phyloP scores from a whole-genome alignment of 2,797 vertebrate genomes.

The Mus caroli region DNA sequence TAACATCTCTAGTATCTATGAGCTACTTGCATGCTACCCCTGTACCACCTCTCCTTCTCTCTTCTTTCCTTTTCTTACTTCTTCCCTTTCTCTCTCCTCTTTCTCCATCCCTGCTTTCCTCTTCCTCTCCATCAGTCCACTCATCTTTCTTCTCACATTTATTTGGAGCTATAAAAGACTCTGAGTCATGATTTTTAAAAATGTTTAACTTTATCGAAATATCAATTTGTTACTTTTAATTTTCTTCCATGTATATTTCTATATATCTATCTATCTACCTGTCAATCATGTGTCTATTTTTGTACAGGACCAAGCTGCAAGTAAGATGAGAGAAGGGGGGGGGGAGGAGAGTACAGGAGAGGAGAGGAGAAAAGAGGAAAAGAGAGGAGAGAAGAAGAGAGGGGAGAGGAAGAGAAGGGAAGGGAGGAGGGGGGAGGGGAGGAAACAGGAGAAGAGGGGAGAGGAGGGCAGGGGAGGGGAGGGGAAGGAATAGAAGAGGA shows the following conservation, averaged over 20 bases:
- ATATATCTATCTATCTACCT: neutral
- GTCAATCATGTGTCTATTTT: neutral
- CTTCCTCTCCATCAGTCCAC: neutral
- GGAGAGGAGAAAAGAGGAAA: neutral
- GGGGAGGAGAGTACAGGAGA: neutral
- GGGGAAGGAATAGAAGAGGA: too few relatives aligned
- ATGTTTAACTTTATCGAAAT: too few relatives aligned
- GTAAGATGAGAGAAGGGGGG: neutral
- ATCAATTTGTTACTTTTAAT: neutral
- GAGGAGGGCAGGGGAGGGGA: fast-evolving
- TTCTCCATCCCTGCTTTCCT: neutral
- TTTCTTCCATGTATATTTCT: neutral
- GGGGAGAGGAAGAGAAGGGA: neutral
- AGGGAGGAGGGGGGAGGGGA: fast-evolving
- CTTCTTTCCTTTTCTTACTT: too few relatives aligned
- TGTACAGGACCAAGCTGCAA: neutral
- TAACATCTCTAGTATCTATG: neutral
- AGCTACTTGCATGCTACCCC: neutral
- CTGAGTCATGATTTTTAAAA: neutral
- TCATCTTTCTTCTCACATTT: neutral
- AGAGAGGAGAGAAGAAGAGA: fast-evolving
- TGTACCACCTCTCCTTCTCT: neutral
- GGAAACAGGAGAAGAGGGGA: fast-evolving
- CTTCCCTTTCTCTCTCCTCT: neutral
- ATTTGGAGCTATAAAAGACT: neutral